Conservation (phyloP, 2,797 vertebrate genomes). For the Pseudomugil gertrudae region DNA sequence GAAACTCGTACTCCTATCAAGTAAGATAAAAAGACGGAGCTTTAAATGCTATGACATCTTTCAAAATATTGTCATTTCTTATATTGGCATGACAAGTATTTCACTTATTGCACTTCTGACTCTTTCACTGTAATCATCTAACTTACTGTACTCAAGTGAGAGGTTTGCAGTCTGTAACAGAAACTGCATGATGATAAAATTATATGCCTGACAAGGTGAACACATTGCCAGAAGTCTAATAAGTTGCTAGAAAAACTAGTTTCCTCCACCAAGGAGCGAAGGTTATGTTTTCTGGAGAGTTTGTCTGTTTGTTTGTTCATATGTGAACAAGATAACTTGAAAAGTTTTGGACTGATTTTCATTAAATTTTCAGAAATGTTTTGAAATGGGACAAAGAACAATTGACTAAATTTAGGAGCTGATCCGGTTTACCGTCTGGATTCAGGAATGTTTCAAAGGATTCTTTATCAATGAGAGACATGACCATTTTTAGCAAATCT, state of each 20-base stretch:
- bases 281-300: too few species aligned
- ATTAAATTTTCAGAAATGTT: too few species aligned
- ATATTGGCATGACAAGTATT: not conserved
- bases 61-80: not conserved
- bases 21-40: slow-evolving; percentile 73
- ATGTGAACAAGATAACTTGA: too few species aligned
- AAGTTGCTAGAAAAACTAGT: not conserved
- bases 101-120: not conserved
- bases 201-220: slow-evolving; percentile 6
- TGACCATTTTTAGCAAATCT: too few species aligned
- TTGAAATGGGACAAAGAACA: too few species aligned
- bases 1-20: slow-evolving; percentile 87
- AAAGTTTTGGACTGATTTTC: too few species aligned
- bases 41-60: not conserved
- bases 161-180: slow-evolving; percentile 3
- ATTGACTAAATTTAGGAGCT: too few species aligned
- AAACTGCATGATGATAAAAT: slow-evolving; percentile 1
- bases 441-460: too few species aligned
- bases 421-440: too few species aligned
- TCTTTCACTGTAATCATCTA: not conserved
- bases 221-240: not conserved
- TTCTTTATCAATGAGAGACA: too few species aligned
- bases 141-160: slow-evolving; percentile 8
- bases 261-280: too few species aligned
- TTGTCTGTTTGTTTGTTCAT: too few species aligned